These are phyloP conservation scores for Thalpophila matura DNA, from an alignment of 2,888 invertebrate genomes.

Conservation along the genomic window DNA sequence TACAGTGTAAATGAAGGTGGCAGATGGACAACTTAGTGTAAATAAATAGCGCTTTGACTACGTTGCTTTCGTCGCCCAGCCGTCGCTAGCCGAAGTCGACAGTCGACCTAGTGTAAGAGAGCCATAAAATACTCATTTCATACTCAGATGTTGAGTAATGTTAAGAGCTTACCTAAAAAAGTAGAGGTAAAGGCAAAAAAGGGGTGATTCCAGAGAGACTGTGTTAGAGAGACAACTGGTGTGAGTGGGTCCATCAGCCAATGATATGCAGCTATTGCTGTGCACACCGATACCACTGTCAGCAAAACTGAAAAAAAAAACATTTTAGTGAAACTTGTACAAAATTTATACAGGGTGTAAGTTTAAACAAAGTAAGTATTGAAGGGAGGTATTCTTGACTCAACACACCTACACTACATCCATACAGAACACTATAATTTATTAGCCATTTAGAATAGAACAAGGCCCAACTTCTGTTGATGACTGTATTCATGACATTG, in stretches of 20 bases:
- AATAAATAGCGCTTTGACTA: too few relatives aligned
- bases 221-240: constrained; percentile 96
- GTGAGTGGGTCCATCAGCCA: constrained; percentile 99
- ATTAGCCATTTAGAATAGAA: too few relatives aligned
- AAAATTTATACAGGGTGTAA: background rate
- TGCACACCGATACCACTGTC: constrained; percentile 96
- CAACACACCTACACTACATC: too few relatives aligned
- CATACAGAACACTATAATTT: background rate
- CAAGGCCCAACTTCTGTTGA: too few relatives aligned
- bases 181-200: constrained; percentile 97
- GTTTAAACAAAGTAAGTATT: too few relatives aligned
- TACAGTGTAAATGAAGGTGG: too few relatives aligned
- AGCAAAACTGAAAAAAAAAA: constrained; percentile 93
- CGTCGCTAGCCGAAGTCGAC: too few relatives aligned
- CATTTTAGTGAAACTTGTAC: background rate
- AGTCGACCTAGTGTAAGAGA: too few relatives aligned
- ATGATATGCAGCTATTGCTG: constrained; percentile 98
- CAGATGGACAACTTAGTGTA: too few relatives aligned
- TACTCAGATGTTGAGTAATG: background rate
- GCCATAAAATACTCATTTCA: background rate
- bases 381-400: too few relatives aligned
- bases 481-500: too few relatives aligned
- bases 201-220: constrained; percentile 98
- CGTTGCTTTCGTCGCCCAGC: too few relatives aligned
- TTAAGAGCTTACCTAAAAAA: constrained; percentile 92